Percentiles rank a stretch among this genome's conserved stretches.
phyloP scores from a whole-genome alignment of 2,113 vertebrate species.

The Cygnus atratus region DNA sequence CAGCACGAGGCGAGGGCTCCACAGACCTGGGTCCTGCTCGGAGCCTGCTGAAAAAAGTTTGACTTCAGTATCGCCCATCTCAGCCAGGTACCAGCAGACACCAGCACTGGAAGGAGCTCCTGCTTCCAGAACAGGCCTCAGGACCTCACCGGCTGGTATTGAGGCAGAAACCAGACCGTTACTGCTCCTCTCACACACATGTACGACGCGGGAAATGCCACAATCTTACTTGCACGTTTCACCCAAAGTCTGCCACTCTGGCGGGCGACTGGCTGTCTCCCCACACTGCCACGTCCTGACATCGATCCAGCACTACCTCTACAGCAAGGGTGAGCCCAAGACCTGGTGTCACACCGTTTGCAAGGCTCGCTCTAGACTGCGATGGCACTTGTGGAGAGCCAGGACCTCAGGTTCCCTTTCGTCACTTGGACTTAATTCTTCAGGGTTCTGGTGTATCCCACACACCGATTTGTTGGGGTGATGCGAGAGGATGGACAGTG shows the following conservation, averaged over 20 bases:
- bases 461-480: background rate
- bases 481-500: accelerated
- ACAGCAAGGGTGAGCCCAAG: background rate
- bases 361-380: accelerated
- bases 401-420: background rate
- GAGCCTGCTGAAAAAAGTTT: background rate
- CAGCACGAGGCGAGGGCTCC: background rate
- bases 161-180: accelerated
- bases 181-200: background rate
- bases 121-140: background rate
- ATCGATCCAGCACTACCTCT: no score
- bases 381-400: background rate
- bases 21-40: background rate
- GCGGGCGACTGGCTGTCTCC: background rate
- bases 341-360: background rate
- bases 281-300: accelerated
- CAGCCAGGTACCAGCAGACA: background rate
- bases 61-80: background rate
- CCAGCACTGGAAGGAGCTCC: background rate
- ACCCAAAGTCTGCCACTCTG: background rate
- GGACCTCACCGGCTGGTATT: accelerated
- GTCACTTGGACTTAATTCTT: background rate
- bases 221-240: background rate
- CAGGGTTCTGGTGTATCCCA: background rate
- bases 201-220: background rate